Evolutionary conservation across 2,797 vertebrate species (phyloP).

Genomic region (Sebastes itinus): DNA sequence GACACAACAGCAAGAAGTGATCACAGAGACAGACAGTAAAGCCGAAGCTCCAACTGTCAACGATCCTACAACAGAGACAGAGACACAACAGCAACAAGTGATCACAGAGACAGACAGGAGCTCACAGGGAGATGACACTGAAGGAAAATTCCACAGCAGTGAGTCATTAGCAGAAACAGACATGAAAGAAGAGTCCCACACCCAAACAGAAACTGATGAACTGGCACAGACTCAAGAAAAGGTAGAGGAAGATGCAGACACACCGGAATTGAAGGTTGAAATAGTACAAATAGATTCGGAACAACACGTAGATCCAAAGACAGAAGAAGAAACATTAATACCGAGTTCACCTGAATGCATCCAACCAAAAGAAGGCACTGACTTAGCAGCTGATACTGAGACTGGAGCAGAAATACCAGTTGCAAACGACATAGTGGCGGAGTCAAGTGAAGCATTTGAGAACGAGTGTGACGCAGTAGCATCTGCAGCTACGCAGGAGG

Average conservation of each 20-base stretch:
- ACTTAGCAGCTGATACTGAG: background rate
- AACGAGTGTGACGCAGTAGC: background rate
- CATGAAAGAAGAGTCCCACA: conserved; percentile 6
- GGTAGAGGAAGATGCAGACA: background rate
- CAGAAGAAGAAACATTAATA: conserved; percentile 6
- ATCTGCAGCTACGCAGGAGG: background rate
- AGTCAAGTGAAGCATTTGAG: background rate
- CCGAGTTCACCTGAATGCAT: background rate
- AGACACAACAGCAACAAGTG: conserved; percentile 17
- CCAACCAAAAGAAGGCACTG: background rate
- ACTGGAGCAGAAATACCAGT: background rate
- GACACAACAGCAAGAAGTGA: no score
- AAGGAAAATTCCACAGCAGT: conserved; percentile 10
- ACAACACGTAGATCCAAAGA: background rate
- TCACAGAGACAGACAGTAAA: conserved; percentile 8
- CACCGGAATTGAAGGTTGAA: background rate
- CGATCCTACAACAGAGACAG: background rate
- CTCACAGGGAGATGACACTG: background rate
- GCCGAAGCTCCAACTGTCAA: no score
- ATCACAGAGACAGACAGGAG: conserved; percentile 11
- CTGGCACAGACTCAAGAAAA: background rate
- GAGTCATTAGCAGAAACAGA: conserved; percentile 40
- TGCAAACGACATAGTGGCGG: background rate
- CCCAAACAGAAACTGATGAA: conserved; percentile 12
- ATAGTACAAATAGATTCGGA: background rate